phyloP scores from a whole-genome alignment of 2,888 invertebrate genomes.

The Drosophila hamatofila region DNA sequence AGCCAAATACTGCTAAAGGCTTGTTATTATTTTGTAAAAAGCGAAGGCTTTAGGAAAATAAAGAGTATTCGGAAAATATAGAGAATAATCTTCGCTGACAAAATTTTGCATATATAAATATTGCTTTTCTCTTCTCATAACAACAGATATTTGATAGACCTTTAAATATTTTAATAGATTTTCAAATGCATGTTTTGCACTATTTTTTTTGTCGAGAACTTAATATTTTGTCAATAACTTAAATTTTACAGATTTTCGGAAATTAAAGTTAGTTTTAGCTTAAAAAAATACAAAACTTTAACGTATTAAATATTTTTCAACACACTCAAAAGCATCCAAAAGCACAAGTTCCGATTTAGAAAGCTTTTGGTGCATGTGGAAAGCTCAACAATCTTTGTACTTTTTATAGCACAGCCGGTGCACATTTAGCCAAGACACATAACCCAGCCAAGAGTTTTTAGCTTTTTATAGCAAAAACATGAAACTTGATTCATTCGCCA shows the following conservation, averaged over 20 bases:
- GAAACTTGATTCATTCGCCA: neutral
- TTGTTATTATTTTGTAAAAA: neutral
- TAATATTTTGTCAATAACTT: neutral
- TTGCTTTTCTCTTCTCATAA: too few species aligned
- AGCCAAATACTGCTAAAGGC: neutral
- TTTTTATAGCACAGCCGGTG: slow-evolving; percentile 40
- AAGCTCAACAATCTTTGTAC: neutral
- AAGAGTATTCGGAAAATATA: neutral
- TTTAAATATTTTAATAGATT: too few species aligned
- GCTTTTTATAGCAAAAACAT: slow-evolving; percentile 23
- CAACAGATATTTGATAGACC: too few species aligned
- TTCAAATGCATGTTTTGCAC: too few species aligned
- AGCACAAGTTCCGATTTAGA: neutral
- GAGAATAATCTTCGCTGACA: neutral
- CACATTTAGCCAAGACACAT: slow-evolving; percentile 35
- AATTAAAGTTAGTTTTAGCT: too few species aligned
- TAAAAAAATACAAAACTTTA: too few species aligned
- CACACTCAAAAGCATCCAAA: too few species aligned
- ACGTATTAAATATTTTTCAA: too few species aligned
- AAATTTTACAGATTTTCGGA: neutral
- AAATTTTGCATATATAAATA: too few species aligned
- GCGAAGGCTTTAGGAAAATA: neutral
- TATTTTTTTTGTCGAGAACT: too few species aligned
- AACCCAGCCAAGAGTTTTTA: neutral
- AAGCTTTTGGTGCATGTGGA: neutral